phyloP scores from a whole-genome alignment of 2,888 invertebrate genomes.

The Sialis fuliginosa region DNA sequence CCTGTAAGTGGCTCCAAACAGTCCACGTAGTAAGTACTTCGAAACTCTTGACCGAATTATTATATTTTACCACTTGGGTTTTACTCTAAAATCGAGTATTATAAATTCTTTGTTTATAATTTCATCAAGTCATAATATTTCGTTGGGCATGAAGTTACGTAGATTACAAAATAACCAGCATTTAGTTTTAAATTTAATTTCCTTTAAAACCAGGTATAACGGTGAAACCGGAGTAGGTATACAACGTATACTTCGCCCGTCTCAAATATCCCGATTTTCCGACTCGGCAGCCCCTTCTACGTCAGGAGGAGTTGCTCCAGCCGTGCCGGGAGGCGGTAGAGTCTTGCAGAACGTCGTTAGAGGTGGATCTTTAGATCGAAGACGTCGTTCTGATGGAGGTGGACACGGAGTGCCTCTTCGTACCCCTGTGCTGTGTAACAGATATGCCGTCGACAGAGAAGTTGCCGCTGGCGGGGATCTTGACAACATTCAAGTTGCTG shows the following conservation, averaged over 20 bases:
- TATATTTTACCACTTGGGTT: too few species aligned
- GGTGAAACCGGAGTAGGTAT: not conserved
- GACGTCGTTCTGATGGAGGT: conserved; percentile 14
- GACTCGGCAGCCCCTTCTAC: conserved; percentile 17
- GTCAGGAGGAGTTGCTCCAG: not conserved
- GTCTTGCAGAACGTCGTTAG: conserved; percentile 5
- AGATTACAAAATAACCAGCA: too few species aligned
- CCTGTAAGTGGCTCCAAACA: too few species aligned
- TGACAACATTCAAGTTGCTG: not conserved
- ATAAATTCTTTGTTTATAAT: too few species aligned
- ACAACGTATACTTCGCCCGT: conserved; percentile 14
- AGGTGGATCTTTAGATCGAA: conserved; percentile 21
- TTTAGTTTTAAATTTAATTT: not conserved
- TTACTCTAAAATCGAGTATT: too few species aligned
- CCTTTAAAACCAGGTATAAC: conserved; percentile 2
- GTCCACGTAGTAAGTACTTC: too few species aligned
- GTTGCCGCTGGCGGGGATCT: conserved; percentile 16
- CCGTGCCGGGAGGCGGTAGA: not conserved
- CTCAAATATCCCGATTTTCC: conserved; percentile 21
- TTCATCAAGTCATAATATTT: too few species aligned
- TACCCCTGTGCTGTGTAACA: conserved; percentile 49
- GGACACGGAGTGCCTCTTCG: conserved; percentile 24
- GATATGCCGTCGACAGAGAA: conserved; percentile 41
- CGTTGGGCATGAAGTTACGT: too few species aligned
- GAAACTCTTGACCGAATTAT: too few species aligned